Evolutionary conservation across 2,888 invertebrate species (phyloP).

Genomic region (Callosobruchus maculatus): DNA sequence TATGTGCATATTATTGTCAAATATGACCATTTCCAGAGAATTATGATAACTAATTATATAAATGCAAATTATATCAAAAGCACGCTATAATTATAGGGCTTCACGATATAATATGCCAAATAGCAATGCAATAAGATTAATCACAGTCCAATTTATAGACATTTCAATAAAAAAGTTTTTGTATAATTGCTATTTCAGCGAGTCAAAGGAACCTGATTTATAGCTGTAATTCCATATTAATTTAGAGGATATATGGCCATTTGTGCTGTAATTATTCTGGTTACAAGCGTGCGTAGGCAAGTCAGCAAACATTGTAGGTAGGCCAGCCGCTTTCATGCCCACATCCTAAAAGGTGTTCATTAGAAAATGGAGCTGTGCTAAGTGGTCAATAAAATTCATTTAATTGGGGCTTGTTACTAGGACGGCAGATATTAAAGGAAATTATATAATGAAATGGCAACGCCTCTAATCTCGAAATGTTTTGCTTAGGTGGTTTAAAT

Average conservation of each 20-base stretch:
- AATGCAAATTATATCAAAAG: not conserved
- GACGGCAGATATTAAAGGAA: not conserved
- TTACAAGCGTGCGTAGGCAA: not conserved
- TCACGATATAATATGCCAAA: not conserved
- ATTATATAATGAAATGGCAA: not conserved
- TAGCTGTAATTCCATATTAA: not conserved
- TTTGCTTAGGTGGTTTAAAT: not conserved
- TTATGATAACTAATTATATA: not conserved
- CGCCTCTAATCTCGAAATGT: not conserved
- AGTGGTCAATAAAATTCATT: not conserved
- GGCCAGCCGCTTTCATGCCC: not conserved
- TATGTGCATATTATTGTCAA: not conserved
- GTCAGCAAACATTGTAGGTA: not conserved
- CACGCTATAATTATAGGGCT: not conserved
- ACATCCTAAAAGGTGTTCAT: not conserved
- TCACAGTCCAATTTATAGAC: not conserved
- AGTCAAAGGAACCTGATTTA: not conserved
- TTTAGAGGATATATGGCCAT: not conserved
- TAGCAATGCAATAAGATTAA: not conserved
- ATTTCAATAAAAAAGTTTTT: not conserved
- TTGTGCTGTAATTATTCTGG: not conserved
- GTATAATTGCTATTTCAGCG: not conserved
- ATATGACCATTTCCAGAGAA: not conserved
- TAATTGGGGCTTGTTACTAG: not conserved
- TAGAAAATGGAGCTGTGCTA: not conserved